Evolutionary conservation across 2,113 vertebrate species (phyloP).

Genomic region (Xyliphius kryptos): DNA sequence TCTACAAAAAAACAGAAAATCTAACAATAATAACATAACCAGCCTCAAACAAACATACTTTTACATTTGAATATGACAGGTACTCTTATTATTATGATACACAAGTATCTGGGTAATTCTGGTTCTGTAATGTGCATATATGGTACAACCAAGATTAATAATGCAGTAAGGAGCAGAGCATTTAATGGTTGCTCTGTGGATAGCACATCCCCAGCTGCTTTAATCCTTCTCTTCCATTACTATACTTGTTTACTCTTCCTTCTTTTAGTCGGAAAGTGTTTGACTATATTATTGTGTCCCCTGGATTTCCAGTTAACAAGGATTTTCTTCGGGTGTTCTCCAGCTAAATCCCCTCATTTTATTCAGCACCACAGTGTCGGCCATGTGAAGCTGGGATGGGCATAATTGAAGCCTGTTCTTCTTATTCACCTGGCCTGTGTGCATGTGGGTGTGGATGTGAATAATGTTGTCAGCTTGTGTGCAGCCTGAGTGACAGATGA

Average conservation of each 20-base stretch:
- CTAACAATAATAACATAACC: no score
- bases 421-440: not conserved
- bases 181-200: no score
- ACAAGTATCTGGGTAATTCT: no score
- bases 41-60: no score
- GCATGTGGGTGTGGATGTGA: slow-evolving; percentile 11
- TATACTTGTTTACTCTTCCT: not conserved
- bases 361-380: not conserved
- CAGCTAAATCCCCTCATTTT: slow-evolving; percentile 7
- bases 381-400: slow-evolving; percentile 14
- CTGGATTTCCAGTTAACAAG: not conserved
- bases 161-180: no score
- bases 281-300: not conserved
- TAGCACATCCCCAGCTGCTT: no score
- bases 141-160: no score
- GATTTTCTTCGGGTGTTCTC: not conserved
- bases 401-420: slow-evolving; percentile 11
- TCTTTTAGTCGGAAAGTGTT: not conserved
- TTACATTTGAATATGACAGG: no score
- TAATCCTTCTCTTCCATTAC: not conserved
- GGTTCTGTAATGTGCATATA: no score
- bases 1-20: no score
- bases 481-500: slow-evolving; percentile 16
- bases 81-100: no score
- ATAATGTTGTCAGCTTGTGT: slow-evolving; percentile 26